Conservation (phyloP, 2,888 invertebrate species). For the Dinocampus coccinellae region DNA sequence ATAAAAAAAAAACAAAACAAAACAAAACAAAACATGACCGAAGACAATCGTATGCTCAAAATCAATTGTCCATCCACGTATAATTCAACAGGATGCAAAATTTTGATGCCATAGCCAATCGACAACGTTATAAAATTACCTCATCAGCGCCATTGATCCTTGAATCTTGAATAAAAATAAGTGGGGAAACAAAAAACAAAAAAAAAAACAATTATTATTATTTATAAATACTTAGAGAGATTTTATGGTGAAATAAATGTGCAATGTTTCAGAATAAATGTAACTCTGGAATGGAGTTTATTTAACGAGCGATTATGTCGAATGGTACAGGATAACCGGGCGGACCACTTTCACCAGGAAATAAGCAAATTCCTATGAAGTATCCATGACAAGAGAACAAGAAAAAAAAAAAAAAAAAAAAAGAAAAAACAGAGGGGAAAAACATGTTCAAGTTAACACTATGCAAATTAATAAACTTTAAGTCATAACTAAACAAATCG, state of each 20-base stretch:
- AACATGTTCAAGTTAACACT: neutral
- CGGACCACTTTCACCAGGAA: conserved; percentile 10
- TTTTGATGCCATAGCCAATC: neutral
- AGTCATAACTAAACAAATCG: neutral
- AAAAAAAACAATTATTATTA: too few species aligned
- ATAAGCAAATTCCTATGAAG: neutral
- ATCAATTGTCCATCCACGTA: neutral
- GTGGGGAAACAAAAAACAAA: too few species aligned
- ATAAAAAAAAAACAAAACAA: neutral
- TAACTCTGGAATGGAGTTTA: neutral
- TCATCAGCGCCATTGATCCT: conserved; percentile 4
- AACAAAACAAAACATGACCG: neutral
- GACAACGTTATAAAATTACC: neutral
- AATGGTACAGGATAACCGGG: neutral
- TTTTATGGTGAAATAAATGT: neutral
- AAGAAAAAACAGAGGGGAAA: neutral
- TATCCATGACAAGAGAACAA: neutral
- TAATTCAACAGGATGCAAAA: neutral
- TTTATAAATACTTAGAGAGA: neutral
- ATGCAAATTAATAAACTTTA: neutral
- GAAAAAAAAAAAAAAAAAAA: neutral
- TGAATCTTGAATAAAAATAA: neutral
- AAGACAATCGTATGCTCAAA: neutral
- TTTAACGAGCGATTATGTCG: conserved; percentile 6
- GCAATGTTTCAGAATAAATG: neutral